A percentile compares a stretch with the other conserved stretches of the same genome.
Evolutionary conservation across 2,113 vertebrate species (phyloP).

Genomic region (Leuciscus idus): DNA sequence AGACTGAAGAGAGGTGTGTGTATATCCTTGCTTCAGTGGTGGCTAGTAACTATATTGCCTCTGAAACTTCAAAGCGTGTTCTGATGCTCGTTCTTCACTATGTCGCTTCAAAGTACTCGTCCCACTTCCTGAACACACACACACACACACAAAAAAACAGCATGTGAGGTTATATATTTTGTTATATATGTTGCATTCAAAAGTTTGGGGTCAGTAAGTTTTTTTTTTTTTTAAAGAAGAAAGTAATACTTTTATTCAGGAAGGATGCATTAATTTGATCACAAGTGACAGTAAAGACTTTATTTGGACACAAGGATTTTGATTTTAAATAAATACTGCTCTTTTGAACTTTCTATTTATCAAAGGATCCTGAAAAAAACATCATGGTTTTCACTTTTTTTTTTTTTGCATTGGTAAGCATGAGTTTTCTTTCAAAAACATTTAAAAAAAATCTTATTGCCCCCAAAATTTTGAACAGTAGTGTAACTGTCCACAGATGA

Average conservation of each 20-base stretch:
- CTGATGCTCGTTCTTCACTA: constrained; percentile 62
- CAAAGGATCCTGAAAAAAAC: too few relatives aligned
- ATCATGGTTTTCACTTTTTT: background rate
- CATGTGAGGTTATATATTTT: background rate
- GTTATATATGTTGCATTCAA: background rate
- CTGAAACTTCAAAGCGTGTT: constrained; percentile 70
- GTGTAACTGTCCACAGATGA: background rate
- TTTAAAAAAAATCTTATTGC: background rate
- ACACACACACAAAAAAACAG: background rate
- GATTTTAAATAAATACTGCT: too few relatives aligned
- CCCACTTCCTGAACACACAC: constrained; percentile 31
- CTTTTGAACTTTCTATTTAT: too few relatives aligned
- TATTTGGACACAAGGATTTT: too few relatives aligned
- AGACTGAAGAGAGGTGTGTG: background rate
- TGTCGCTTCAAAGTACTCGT: constrained; percentile 67
- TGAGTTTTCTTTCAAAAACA: background rate
- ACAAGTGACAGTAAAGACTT: background rate
- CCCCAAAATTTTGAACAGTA: background rate
- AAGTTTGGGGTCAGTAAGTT: background rate
- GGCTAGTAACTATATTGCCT: constrained; percentile 66
- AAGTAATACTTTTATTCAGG: too few relatives aligned
- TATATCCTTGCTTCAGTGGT: background rate
- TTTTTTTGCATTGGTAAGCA: too few relatives aligned
- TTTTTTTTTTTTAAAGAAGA: background rate
- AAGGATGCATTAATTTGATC: background rate